A percentile compares a stretch with the other conserved stretches of the same genome.
Conservation (phyloP, 2,113 vertebrate species). For the Zosterops lateralis region DNA sequence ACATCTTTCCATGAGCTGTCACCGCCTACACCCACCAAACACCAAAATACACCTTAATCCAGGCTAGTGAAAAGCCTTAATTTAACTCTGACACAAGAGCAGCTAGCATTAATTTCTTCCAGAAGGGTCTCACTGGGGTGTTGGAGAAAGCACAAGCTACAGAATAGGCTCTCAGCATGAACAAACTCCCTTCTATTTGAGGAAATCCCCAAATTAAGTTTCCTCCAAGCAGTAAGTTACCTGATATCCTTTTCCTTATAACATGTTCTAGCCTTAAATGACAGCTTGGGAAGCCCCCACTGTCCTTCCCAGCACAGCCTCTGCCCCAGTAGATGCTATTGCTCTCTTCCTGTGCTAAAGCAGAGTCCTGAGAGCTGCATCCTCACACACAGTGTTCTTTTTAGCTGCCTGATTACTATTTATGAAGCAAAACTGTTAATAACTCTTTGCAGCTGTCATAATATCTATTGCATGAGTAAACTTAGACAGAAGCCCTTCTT, state of each 20-base stretch:
- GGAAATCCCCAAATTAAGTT: not conserved
- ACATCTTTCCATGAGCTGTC: not conserved
- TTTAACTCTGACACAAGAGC: not conserved
- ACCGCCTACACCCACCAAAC: not conserved
- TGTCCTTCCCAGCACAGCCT: not conserved
- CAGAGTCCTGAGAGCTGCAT: not conserved
- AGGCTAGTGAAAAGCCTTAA: not conserved
- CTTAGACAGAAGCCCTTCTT: not conserved
- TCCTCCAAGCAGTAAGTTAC: not conserved
- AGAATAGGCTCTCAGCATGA: not conserved
- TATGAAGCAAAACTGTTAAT: not conserved
- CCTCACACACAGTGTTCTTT: not conserved
- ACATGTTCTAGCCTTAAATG: not conserved
- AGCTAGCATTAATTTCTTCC: not conserved
- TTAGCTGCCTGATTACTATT: not conserved
- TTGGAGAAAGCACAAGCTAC: not conserved
- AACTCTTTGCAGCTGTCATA: not conserved
- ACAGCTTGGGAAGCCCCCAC: not conserved
- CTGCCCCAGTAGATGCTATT: not conserved
- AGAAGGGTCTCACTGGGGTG: not conserved
- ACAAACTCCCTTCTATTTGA: not conserved
- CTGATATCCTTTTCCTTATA: not conserved
- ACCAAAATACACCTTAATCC: slow-evolving; percentile 10
- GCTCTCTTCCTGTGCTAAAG: not conserved
- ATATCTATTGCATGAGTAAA: not conserved